Base-by-base conservation (phyloP, 1,140 invertebrate species). In the Papilio polytes region DNA sequence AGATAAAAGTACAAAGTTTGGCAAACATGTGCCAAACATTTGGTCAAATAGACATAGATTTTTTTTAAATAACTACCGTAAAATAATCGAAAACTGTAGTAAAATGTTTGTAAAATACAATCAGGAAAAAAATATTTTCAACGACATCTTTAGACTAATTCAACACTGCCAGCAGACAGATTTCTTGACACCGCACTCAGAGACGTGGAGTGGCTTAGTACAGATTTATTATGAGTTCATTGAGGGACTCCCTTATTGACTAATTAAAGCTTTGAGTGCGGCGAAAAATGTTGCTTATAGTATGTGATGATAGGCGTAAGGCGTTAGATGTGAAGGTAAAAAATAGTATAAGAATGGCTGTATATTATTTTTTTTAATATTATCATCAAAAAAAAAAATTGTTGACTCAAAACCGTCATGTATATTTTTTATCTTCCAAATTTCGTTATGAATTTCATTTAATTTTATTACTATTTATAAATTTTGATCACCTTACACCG, bases 1-100 rank as follows among this genome's bases (percentile, higher is more conserved):
- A 9, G 20, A 31, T 36, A 66, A 66, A 70, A 70, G 63, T 70
- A 70, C 63, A 70, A 70, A 70, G 63, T 70, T 70, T 70, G 63
- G 63, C 63, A 70, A 70, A 70, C 63, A 70, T 26, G 59, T 66
- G 59, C 59, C 59, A 66, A 66, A 66, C 9, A 31, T 70, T 70
- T 70, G 63, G 26, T 31, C 26, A 70, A 70, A 31, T 26, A 20
- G 59, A 31, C 13, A 36, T 70, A 31, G 63, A 31, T 70, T 70
- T 31, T 15, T 12, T 70, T 70, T 70, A 6, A 31, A 31, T 26
- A n/a, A 56, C 6, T 2, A 20, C 18, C 4, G 18, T 56, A n/a
- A 18, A n/a, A 20, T 53, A n/a, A n/a, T 18, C 1, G 3, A 51
- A 53, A n/a, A 18, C 13, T 1, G 15, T 53, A 18, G 2, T 48